phyloP scores from a whole-genome alignment of 2,797 vertebrate species.

The Pithecia hirsuta region DNA sequence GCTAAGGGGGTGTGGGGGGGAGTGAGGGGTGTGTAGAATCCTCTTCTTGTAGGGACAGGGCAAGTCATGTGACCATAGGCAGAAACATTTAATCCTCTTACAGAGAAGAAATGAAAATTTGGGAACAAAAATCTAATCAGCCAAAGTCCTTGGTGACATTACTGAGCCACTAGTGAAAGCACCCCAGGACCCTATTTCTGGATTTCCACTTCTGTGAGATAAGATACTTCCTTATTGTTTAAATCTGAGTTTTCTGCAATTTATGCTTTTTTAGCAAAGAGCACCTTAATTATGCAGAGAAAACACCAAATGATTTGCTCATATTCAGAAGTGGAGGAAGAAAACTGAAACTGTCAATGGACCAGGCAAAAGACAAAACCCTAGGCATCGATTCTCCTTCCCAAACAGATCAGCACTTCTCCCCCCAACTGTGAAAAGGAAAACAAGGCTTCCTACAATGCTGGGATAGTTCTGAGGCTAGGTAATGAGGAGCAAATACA shows the following conservation, averaged over 20 bases:
- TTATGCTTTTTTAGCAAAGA: background rate
- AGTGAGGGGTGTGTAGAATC: accelerated
- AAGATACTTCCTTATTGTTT: background rate
- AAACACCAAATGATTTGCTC: background rate
- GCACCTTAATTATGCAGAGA: background rate
- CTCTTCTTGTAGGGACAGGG: background rate
- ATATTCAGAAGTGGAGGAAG: background rate
- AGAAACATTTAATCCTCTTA: background rate
- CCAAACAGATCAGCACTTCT: background rate
- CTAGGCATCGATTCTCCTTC: background rate
- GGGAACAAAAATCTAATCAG: background rate
- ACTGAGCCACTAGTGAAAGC: background rate
- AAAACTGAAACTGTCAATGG: background rate
- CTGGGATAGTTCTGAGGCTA: background rate
- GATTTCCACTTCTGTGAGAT: background rate
- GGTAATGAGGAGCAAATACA: background rate
- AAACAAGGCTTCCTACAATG: background rate
- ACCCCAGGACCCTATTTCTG: background rate
- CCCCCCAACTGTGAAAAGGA: background rate
- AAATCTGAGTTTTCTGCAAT: background rate
- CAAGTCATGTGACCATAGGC: background rate
- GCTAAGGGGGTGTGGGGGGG: accelerated
- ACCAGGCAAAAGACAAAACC: background rate
- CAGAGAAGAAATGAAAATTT: background rate
- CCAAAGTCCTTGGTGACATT: background rate